A percentile compares a stretch with the other conserved stretches of the same genome.
These are phyloP conservation scores for Aviceda subcristata DNA, from an alignment of 2,113 vertebrate species.

Conservation along the genomic window DNA sequence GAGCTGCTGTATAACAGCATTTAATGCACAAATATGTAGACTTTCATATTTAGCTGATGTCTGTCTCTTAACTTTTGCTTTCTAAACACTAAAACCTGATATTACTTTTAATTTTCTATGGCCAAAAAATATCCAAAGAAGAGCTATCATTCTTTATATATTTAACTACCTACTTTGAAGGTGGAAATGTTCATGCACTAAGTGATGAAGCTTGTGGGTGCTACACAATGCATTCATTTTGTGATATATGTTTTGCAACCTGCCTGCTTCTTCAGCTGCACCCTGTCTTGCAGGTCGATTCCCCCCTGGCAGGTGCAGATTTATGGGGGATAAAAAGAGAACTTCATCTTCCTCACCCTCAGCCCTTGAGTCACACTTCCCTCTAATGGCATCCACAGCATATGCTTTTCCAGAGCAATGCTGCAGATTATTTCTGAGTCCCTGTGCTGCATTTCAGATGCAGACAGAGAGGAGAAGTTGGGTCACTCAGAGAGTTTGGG, in stretches of 20 bases:
- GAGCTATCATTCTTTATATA: background rate
- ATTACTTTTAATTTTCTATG: background rate
- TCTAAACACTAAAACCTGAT: background rate
- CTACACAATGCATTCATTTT: background rate
- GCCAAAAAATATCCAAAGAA: background rate
- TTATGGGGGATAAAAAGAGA: background rate
- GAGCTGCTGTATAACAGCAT: background rate
- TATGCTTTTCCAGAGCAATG: background rate
- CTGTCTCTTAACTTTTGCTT: background rate
- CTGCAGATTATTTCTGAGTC: background rate
- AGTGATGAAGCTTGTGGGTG: background rate
- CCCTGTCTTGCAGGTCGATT: background rate
- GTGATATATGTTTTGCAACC: background rate
- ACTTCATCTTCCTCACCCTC: background rate
- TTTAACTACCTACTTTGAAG: background rate
- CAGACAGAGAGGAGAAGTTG: background rate
- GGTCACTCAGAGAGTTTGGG: background rate
- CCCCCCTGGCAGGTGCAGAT: background rate
- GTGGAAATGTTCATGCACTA: background rate
- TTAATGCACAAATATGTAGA: background rate
- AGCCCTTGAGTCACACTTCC: background rate
- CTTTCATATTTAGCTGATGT: background rate
- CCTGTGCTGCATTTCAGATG: background rate
- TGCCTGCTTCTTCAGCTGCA: background rate
- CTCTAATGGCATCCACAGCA: background rate